phyloP scores from a whole-genome alignment of 2,888 invertebrate genomes.

The Andrena camellia region DNA sequence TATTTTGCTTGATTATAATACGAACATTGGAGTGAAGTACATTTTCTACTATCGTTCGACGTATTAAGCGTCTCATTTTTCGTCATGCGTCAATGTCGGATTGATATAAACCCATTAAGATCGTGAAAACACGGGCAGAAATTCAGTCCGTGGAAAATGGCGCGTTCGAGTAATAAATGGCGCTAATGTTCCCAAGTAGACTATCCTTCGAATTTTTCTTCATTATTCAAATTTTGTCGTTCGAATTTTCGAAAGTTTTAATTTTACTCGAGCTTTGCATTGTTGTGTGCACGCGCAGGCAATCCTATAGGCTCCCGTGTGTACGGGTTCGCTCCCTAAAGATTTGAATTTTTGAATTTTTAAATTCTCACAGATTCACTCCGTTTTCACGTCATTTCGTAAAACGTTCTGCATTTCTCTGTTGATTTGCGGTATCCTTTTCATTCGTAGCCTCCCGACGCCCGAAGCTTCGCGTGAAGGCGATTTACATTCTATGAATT shows the following conservation, averaged over 20 bases:
- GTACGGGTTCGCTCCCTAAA: constrained; percentile 20
- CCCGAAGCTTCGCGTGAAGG: not conserved
- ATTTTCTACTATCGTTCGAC: constrained; percentile 9
- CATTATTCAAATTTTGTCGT: constrained; percentile 68
- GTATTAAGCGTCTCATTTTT: constrained; percentile 5
- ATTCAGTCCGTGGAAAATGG: constrained; percentile 82
- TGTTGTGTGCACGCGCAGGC: constrained; percentile 14
- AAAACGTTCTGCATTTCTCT: constrained; percentile 31
- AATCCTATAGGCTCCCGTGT: constrained; percentile 9
- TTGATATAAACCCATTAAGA: constrained; percentile 19
- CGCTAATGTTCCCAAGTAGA: constrained; percentile 82
- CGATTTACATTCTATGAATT: constrained; percentile 35
- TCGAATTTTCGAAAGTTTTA: constrained; percentile 58
- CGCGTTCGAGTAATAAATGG: constrained; percentile 84
- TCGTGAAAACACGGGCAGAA: constrained; percentile 59
- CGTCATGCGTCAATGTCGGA: not conserved
- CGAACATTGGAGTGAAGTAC: constrained; percentile 16
- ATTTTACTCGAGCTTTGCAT: constrained; percentile 31
- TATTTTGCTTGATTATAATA: constrained; percentile 52
- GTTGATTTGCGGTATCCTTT: constrained; percentile 10
- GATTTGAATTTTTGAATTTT: constrained; percentile 85
- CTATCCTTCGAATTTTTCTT: constrained; percentile 75
- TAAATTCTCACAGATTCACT: constrained; percentile 76
- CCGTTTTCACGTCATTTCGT: constrained; percentile 44
- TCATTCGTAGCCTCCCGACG: not conserved